phyloP scores from a whole-genome alignment of 2,888 invertebrate genomes.

The Idaea aversata region DNA sequence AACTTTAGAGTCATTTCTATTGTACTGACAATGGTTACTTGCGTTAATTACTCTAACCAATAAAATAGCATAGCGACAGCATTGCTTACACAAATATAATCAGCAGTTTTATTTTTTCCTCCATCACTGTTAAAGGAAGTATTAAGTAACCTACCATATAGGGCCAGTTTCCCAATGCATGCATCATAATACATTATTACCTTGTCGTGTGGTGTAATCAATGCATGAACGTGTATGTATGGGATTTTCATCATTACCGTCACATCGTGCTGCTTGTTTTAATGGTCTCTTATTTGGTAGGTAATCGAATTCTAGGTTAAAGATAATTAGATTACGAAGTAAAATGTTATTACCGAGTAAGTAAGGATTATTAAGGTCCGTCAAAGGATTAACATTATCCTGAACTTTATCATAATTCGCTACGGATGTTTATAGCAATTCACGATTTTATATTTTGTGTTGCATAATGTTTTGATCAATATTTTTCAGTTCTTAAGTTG shows the following conservation, averaged over 20 bases:
- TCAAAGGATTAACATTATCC: not conserved
- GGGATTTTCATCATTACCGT: constrained; percentile 8
- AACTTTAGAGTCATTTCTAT: too few species aligned
- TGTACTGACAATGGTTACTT: too few species aligned
- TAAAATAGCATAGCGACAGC: too few species aligned
- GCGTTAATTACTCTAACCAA: too few species aligned
- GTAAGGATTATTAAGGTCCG: constrained; percentile 19
- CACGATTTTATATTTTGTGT: not conserved
- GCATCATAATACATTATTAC: constrained; percentile 40
- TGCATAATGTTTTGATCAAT: not conserved
- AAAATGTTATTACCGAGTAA: constrained; percentile 11
- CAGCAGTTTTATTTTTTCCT: constrained; percentile 16
- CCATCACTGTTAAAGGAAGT: constrained; percentile 17
- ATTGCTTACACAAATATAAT: not conserved
- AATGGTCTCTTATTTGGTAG: constrained; percentile 4
- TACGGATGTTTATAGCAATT: not conserved
- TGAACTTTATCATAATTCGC: not conserved
- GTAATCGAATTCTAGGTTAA: not conserved
- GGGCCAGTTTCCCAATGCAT: constrained; percentile 43
- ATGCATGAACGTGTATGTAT: constrained; percentile 12
- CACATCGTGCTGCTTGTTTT: constrained; percentile 16
- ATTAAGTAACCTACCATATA: constrained; percentile 38
- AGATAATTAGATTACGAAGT: not conserved
- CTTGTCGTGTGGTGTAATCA: constrained; percentile 10
- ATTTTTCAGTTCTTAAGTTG: not conserved